Conservation (phyloP, 2,888 invertebrate genomes). For the Autographa pulchrina region DNA sequence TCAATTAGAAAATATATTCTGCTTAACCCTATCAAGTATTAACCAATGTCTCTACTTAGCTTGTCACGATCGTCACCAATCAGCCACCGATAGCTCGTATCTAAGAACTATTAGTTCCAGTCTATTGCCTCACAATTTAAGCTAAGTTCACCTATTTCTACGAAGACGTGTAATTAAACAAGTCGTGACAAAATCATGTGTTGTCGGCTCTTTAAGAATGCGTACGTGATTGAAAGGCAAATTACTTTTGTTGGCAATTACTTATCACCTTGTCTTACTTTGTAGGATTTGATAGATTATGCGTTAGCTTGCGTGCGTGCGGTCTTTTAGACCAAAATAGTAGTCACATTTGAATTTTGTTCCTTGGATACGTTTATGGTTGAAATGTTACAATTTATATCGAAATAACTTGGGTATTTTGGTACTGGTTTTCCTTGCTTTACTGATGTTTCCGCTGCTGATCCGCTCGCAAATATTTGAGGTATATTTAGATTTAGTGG, state of each 20-base stretch:
- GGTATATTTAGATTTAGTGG: slow-evolving; percentile 30
- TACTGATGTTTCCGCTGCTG: slow-evolving; percentile 35
- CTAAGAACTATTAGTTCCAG: slow-evolving; percentile 13
- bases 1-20: slow-evolving; percentile 2
- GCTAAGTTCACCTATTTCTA: slow-evolving; percentile 31
- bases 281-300: slow-evolving; percentile 20
- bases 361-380: neutral
- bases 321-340: slow-evolving; percentile 13
- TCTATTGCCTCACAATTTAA: slow-evolving; percentile 34
- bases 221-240: slow-evolving; percentile 59
- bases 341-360: neutral
- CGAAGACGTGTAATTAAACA: slow-evolving; percentile 53
- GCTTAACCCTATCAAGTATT: neutral
- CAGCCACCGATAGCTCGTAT: neutral
- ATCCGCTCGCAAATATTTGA: slow-evolving; percentile 17
- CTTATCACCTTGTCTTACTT: slow-evolving; percentile 56
- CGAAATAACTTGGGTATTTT: slow-evolving; percentile 34
- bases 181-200: slow-evolving; percentile 67
- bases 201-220: slow-evolving; percentile 46
- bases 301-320: slow-evolving; percentile 11
- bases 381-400: slow-evolving; percentile 6
- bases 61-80: slow-evolving; percentile 2
- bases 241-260: slow-evolving; percentile 55
- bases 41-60: neutral
- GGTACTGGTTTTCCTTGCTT: slow-evolving; percentile 21